These are phyloP conservation scores for Drosophila villosipedis DNA, from an alignment of 2,888 invertebrate species.

Conservation along the genomic window DNA sequence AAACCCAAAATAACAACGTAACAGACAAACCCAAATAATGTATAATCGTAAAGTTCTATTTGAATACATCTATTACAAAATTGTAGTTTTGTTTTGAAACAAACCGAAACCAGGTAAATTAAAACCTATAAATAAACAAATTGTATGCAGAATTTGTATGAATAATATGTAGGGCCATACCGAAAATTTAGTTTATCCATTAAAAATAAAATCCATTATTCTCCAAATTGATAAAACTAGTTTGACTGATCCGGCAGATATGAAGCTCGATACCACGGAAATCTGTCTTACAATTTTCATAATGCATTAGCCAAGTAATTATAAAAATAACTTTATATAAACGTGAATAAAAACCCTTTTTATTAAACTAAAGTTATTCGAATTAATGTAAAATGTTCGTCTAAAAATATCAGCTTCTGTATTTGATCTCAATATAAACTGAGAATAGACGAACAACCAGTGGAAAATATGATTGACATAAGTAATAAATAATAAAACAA, in stretches of 20 bases:
- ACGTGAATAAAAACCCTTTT: constrained; percentile 41
- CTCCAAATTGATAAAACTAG: constrained; percentile 26
- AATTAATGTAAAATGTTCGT: constrained; percentile 69
- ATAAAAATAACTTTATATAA: constrained; percentile 61
- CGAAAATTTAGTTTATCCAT: constrained; percentile 31
- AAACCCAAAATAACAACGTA: constrained; percentile 48
- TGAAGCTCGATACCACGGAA: constrained; percentile 27
- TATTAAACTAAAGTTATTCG: constrained; percentile 54
- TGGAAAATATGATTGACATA: constrained; percentile 33
- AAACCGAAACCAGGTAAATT: constrained; percentile 37
- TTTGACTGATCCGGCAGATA: constrained; percentile 41
- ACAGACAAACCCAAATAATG: constrained; percentile 58
- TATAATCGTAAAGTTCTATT: constrained; percentile 64
- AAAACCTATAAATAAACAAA: constrained; percentile 43
- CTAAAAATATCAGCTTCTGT: constrained; percentile 74
- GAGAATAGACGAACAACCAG: constrained; percentile 40
- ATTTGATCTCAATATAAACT: constrained; percentile 73
- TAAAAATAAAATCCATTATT: constrained; percentile 18
- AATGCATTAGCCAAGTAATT: constrained; percentile 66
- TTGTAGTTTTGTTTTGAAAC: constrained; percentile 71
- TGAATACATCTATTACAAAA: constrained; percentile 57
- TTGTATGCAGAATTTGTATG: constrained; percentile 40
- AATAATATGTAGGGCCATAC: constrained; percentile 34
- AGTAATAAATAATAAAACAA: constrained; percentile 35
- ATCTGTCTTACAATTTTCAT: constrained; percentile 61